Evolutionary conservation across 2,113 vertebrate species (phyloP), one percentile per base, ranked within the genome.

Genomic region (Passer domesticus): DNA sequence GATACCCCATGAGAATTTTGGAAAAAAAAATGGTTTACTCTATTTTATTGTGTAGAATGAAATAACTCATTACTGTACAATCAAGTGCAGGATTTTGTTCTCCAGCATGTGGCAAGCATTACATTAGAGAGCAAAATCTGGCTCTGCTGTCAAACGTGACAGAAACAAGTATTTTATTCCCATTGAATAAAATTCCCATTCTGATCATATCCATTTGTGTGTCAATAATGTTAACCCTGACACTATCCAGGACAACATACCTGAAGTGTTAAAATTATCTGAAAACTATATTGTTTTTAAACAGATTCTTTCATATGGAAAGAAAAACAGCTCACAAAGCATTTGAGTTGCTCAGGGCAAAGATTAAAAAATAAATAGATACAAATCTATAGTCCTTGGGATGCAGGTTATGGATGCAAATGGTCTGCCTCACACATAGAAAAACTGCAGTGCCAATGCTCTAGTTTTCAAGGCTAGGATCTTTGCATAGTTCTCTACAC

Each of bases 151-250:
- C 96, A 97, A 92, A 96, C 67, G 78, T 86, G 94, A 97, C 96
- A 96, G 83, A 97, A 97, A 97, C 95, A 96, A 97, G 92, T 96
- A 97, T 96, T 96, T 96, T 94, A 94, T 62, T 92, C 44, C 56
- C 86, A 95, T 6, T 90, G 56, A 95, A 84, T 84, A 95, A 81
- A 93, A 92, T 78, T 81, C 79, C 80, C 60, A 33, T 95, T 91
- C 90, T 96, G 92, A 91, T 92, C 93, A 87, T 35, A 76, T 84
- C 81, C 93, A 94, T 79, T 89, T 89, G 83, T 85, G 62, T 77
- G 91, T 97, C 93, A 90, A 82, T 94, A 94, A 88, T 0, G 0
- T 90, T 95, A 85, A 89, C 52, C 55, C 81, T 90, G 91, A 96
- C 63, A 69, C 62, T 95, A 47, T 85, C 63, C 94, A 95, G 83